These are phyloP conservation scores for Neopipo cinnamomea DNA, from an alignment of 2,113 vertebrate species.

Conservation along the genomic window DNA sequence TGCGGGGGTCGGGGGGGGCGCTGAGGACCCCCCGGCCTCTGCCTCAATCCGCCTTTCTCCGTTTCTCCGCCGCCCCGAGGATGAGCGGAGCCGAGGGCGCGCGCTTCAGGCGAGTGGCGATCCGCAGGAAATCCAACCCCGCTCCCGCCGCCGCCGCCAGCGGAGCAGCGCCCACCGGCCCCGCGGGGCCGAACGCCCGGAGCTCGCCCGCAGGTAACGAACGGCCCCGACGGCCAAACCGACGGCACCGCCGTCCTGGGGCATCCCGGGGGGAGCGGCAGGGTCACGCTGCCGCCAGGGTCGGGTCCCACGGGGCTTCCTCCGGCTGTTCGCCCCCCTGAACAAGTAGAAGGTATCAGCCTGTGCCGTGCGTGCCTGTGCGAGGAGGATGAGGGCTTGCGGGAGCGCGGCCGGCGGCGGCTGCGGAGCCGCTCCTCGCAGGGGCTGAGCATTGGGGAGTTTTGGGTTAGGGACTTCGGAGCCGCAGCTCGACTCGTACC, in stretches of 20 bases:
- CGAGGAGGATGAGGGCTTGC: background rate
- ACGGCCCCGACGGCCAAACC: background rate
- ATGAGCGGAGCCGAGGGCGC: background rate
- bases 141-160: background rate
- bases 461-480: too few relatives aligned
- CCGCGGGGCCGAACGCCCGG: background rate
- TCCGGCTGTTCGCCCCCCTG: background rate
- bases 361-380: background rate
- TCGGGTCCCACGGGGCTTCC: fast-evolving
- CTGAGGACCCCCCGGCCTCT: background rate
- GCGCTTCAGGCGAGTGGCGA: background rate
- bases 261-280: too few relatives aligned
- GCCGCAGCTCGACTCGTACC: too few relatives aligned
- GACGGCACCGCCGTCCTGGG: background rate
- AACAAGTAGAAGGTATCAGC: fast-evolving
- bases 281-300: background rate
- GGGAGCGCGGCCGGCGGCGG: too few relatives aligned
- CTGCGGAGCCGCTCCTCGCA: too few relatives aligned
- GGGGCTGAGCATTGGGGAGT: too few relatives aligned
- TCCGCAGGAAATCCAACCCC: slow-evolving; percentile 22
- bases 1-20: background rate
- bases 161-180: background rate
- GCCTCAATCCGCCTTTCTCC: background rate
- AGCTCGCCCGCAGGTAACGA: background rate
- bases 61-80: background rate